phyloP scores from a whole-genome alignment of 2,113 vertebrate species.

The Neoarius graeffei region DNA sequence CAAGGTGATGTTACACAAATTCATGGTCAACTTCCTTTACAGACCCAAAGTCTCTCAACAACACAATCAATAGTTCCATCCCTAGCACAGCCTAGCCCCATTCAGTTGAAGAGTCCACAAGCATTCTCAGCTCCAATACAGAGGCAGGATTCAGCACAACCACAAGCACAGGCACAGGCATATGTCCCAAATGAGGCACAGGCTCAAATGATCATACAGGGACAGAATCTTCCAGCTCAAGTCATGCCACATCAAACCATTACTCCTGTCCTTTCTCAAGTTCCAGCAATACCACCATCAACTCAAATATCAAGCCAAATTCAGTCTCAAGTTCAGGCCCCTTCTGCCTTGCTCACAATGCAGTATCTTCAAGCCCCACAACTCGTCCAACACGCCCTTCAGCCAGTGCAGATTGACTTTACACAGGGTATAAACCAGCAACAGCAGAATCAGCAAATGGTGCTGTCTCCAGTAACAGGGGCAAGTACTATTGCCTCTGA shows the following conservation, averaged over 20 bases:
- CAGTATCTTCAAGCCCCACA: constrained; percentile 62
- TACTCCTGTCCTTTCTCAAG: constrained; percentile 53
- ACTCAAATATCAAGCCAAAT: constrained; percentile 52
- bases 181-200: constrained; percentile 44
- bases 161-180: constrained; percentile 59
- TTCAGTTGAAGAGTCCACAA: constrained; percentile 57
- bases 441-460: constrained; percentile 64
- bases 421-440: constrained; percentile 58
- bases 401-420: constrained; percentile 62
- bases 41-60: constrained; percentile 54
- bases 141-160: constrained; percentile 57
- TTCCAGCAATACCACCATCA: constrained; percentile 57
- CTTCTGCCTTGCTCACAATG: constrained; percentile 49
- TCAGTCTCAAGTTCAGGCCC: constrained; percentile 58
- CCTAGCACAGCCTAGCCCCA: constrained; percentile 57
- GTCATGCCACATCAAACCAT: constrained; percentile 51
- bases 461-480: constrained; percentile 58
- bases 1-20: constrained; percentile 60
- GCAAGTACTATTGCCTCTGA: constrained; percentile 49
- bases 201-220: constrained; percentile 51
- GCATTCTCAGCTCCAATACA: constrained; percentile 53
- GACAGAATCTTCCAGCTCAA: constrained; percentile 54
- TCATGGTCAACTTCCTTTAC: constrained; percentile 57
- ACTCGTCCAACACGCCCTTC: constrained; percentile 57
- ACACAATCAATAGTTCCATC: constrained; percentile 47